Conservation (phyloP, 2,888 invertebrate species). For the Tetrapedia diversipes region DNA sequence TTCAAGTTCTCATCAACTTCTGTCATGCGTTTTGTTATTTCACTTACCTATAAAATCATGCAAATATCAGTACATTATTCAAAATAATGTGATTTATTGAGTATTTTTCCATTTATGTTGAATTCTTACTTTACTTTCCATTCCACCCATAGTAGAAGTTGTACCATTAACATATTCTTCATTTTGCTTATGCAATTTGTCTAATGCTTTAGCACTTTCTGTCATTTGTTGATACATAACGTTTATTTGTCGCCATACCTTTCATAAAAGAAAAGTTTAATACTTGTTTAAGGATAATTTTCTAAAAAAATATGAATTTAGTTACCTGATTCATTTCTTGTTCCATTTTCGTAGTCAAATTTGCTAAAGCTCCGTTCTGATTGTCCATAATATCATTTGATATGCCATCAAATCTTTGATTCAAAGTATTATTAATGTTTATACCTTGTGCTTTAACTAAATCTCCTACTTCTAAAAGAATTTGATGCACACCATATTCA, state of each 20-base stretch:
- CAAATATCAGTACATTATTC: constrained; percentile 27
- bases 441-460: constrained; percentile 87
- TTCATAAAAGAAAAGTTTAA: constrained; percentile 18
- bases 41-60: constrained; percentile 85
- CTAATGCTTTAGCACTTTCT: constrained; percentile 89
- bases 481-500: constrained; percentile 93
- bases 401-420: constrained; percentile 88
- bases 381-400: constrained; percentile 88
- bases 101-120: not conserved
- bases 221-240: constrained; percentile 93
- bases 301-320: not conserved
- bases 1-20: constrained; percentile 93
- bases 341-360: constrained; percentile 90
- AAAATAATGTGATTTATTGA: constrained; percentile 10
- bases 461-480: constrained; percentile 89
- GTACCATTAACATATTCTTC: constrained; percentile 92
- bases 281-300: constrained; percentile 6
- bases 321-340: constrained; percentile 89
- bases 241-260: constrained; percentile 95
- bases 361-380: constrained; percentile 89
- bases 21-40: constrained; percentile 90
- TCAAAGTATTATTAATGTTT: constrained; percentile 87
- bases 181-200: constrained; percentile 90
- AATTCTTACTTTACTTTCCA: constrained; percentile 88
- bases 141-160: constrained; percentile 89